Evolutionary conservation across 2,888 invertebrate genomes (phyloP).

Genomic region (Brenthis daphne): DNA sequence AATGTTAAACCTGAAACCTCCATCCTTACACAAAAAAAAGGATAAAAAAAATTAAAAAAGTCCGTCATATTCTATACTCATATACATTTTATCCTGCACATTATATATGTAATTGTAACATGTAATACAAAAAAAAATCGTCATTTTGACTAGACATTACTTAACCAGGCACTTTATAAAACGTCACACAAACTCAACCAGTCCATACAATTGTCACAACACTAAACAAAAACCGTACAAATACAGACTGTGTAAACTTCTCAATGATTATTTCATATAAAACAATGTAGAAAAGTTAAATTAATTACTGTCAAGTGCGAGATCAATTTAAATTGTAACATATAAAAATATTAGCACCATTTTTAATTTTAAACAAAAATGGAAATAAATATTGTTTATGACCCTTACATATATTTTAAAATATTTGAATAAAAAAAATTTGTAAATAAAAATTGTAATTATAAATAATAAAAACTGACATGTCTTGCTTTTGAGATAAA

Average conservation of each 20-base stretch:
- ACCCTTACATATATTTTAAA: not conserved
- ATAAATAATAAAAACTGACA: no score
- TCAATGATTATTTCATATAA: conserved; percentile 37
- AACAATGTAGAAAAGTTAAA: conserved; percentile 37
- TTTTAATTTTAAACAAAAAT: not conserved
- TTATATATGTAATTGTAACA: not conserved
- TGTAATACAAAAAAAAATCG: conserved; percentile 18
- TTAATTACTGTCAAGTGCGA: conserved; percentile 32
- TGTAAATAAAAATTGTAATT: no score
- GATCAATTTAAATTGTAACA: conserved; percentile 32
- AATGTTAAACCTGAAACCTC: no score
- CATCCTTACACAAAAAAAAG: no score
- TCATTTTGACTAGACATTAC: conserved; percentile 30
- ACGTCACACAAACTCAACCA: conserved; percentile 23
- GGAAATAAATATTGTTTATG: not conserved
- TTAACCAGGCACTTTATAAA: conserved; percentile 28
- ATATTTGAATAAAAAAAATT: not conserved
- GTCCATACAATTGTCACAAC: conserved; percentile 4
- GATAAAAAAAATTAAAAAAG: not conserved
- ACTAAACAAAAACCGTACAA: conserved; percentile 18
- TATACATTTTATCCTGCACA: conserved; percentile 2
- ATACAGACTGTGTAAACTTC: conserved; percentile 21
- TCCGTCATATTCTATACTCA: no score
- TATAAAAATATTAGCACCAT: conserved; percentile 23
- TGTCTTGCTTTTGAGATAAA: no score